Conservation (phyloP, 2,888 invertebrate genomes). For the Mesoligia furuncula region DNA sequence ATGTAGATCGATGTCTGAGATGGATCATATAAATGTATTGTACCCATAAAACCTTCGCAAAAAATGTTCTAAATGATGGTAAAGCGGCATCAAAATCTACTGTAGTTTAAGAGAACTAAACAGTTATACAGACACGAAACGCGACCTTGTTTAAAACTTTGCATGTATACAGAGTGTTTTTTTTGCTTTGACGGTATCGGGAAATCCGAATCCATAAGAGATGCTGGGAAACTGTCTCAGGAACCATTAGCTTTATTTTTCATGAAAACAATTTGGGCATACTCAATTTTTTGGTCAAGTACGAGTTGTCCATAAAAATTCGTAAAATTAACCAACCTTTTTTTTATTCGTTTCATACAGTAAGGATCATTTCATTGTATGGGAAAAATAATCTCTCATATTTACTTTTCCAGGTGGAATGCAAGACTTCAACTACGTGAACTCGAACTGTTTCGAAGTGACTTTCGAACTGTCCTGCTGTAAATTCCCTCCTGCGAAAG, state of each 20-base stretch:
- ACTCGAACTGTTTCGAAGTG: conserved; percentile 98
- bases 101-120: neutral
- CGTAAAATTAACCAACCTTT: too few relatives aligned
- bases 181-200: too few relatives aligned
- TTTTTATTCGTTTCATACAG: too few relatives aligned
- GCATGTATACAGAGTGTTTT: too few relatives aligned
- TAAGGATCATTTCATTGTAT: too few relatives aligned
- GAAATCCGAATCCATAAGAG: too few relatives aligned
- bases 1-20: too few relatives aligned
- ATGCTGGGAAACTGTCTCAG: too few relatives aligned
- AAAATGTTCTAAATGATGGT: neutral
- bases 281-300: too few relatives aligned
- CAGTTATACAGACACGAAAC: neutral
- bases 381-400: neutral
- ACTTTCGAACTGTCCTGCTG: conserved; percentile 99
- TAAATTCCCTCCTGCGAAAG: conserved; percentile 95
- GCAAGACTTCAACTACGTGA: conserved; percentile 99
- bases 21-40: neutral
- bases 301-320: too few relatives aligned
- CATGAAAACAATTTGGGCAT: too few relatives aligned
- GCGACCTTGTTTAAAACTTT: neutral
- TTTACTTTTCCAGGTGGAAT: conserved; percentile 93
- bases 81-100: neutral
- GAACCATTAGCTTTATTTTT: too few relatives aligned
- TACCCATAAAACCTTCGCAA: neutral